These are phyloP conservation scores for Rhimphoctona megacephalus DNA, from an alignment of 2,888 invertebrate genomes.

Conservation along the genomic window DNA sequence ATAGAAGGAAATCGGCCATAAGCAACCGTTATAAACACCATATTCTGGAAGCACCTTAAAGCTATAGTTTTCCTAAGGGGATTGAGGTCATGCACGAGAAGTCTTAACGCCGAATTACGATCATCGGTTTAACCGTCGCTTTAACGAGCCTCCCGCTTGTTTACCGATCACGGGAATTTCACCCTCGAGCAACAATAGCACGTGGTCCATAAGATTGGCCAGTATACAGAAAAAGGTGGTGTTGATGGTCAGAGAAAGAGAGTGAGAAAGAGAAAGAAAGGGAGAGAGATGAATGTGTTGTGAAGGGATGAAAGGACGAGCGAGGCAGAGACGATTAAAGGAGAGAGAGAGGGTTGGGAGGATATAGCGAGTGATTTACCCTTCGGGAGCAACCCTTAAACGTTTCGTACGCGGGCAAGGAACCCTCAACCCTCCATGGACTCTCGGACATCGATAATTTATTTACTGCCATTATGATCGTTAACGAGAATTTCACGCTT, in stretches of 20 bases:
- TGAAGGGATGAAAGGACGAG: conserved; percentile 41
- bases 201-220: conserved; percentile 55
- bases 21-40: conserved; percentile 82
- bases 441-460: conserved; percentile 65
- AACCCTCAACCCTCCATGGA: conserved; percentile 18
- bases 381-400: conserved; percentile 61
- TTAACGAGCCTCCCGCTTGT: conserved; percentile 81
- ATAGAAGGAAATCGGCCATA: conserved; percentile 75
- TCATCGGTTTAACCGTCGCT: conserved; percentile 81
- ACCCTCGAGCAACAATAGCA: conserved; percentile 72
- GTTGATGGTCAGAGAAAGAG: conserved; percentile 34
- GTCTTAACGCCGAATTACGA: conserved; percentile 72
- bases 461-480: conserved; percentile 60
- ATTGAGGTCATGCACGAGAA: conserved; percentile 41
- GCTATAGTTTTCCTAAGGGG: conserved; percentile 65
- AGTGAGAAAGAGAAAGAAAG: conserved; percentile 39
- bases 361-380: conserved; percentile 60
- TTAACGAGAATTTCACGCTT: conserved; percentile 49
- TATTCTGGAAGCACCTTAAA: conserved; percentile 2
- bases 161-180: conserved; percentile 79
- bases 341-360: conserved; percentile 32
- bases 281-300: conserved; percentile 33
- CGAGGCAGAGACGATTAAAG: conserved; percentile 31
- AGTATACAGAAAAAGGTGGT: conserved; percentile 58
- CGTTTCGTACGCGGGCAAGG: conserved; percentile 34